Evolutionary conservation across 2,797 vertebrate species (phyloP).

Genomic region (Lutjanus argentimaculatus): DNA sequence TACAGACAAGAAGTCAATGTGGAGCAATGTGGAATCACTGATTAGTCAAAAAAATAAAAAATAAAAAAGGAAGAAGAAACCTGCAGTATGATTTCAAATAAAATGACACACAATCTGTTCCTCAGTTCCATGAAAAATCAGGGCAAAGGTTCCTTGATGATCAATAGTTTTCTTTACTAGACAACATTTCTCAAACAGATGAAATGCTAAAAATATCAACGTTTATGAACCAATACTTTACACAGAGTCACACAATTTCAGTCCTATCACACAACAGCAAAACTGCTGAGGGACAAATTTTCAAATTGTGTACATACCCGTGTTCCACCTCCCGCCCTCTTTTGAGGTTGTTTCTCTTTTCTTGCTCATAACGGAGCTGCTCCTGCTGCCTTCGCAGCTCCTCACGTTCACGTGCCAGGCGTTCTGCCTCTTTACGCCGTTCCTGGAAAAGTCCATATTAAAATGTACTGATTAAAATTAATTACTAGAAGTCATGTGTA

Average conservation of each 20-base stretch:
- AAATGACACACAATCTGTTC: not conserved
- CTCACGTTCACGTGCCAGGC: conserved; percentile 95
- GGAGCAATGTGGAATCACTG: not conserved
- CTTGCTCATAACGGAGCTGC: conserved; percentile 97
- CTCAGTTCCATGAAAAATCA: not conserved
- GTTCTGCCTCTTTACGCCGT: conserved; percentile 95
- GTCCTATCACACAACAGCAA: not conserved
- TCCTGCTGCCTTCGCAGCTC: conserved; percentile 97
- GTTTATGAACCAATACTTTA: not conserved
- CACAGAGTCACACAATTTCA: not conserved
- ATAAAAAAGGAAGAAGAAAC: not conserved
- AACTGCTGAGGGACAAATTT: not conserved
- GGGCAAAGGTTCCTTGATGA: not conserved
- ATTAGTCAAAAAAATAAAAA: not conserved
- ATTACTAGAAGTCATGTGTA: not conserved
- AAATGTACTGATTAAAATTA: not conserved
- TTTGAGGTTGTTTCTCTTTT: conserved; percentile 96
- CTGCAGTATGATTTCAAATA: not conserved
- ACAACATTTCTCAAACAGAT: not conserved
- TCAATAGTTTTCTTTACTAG: not conserved
- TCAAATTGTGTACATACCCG: conserved; percentile 81
- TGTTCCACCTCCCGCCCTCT: conserved; percentile 95
- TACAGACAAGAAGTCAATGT: conserved; percentile 2
- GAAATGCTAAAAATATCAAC: not conserved
- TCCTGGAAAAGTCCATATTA: conserved; percentile 80